phyloP scores from a whole-genome alignment of 2,113 vertebrate genomes.

The Muntiacus muntjak region DNA sequence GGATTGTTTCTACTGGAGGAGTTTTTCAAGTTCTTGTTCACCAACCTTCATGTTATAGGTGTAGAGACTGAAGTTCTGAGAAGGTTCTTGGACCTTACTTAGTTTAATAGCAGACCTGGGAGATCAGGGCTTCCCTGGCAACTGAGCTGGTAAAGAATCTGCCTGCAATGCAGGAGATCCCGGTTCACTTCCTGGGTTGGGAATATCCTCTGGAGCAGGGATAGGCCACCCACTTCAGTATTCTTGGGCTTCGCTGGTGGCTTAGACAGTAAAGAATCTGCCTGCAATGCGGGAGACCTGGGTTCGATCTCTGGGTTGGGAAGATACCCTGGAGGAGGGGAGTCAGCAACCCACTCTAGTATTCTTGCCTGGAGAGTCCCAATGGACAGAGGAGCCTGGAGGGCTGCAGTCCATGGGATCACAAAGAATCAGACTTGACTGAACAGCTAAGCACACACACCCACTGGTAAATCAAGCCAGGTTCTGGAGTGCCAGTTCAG shows the following conservation, averaged over 20 bases:
- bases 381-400: neutral
- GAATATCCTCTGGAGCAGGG: neutral
- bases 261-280: neutral
- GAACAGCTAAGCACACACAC: neutral
- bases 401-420: neutral
- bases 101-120: neutral
- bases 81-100: neutral
- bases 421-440: fast-evolving
- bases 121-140: neutral
- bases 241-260: neutral
- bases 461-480: neutral
- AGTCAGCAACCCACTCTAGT: neutral
- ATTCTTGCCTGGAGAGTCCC: neutral
- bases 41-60: neutral
- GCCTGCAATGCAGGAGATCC: neutral
- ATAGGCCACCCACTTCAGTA: neutral
- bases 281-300: neutral
- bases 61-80: neutral
- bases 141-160: neutral
- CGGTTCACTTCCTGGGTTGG: neutral
- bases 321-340: neutral
- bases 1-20: neutral
- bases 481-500: neutral
- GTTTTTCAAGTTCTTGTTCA: neutral
- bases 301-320: neutral